Conservation (phyloP, 2,797 vertebrate species). For the Hemitrygon akajei region DNA sequence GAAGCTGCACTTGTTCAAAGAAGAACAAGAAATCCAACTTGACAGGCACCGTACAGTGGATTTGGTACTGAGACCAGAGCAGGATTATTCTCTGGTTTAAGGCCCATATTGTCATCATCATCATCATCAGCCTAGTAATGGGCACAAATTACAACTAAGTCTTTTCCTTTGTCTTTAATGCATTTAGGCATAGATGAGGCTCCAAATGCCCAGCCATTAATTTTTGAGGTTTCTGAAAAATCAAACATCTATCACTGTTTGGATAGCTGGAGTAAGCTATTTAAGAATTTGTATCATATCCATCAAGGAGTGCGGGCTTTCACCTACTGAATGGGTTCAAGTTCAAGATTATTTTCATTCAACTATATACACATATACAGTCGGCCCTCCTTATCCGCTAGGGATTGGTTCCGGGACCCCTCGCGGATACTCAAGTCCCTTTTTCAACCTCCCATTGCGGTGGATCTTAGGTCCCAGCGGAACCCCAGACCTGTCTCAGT, state of each 20-base stretch:
- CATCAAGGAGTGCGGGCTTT: background rate
- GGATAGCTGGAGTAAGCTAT: background rate
- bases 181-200: background rate
- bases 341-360: too few species aligned
- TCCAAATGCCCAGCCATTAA: background rate
- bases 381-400: too few species aligned
- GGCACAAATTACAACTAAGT: background rate
- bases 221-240: background rate
- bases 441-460: too few species aligned
- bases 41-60: conserved; percentile 70
- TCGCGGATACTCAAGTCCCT: too few species aligned
- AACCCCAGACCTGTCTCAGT: too few species aligned
- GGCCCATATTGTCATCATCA: conserved; percentile 48
- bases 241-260: background rate
- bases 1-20: too few species aligned
- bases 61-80: conserved; percentile 75
- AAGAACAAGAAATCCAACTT: too few species aligned
- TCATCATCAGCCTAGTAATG: conserved; percentile 59
- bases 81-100: conserved; percentile 53
- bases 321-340: too few species aligned
- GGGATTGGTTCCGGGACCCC: too few species aligned
- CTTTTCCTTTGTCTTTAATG: conserved; percentile 8
- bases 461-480: too few species aligned
- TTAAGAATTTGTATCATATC: background rate
- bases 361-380: too few species aligned